A percentile compares a stretch with the other conserved stretches of the same genome.
phyloP scores from a whole-genome alignment of 2,797 vertebrate genomes.

The Lepus townsendii region DNA sequence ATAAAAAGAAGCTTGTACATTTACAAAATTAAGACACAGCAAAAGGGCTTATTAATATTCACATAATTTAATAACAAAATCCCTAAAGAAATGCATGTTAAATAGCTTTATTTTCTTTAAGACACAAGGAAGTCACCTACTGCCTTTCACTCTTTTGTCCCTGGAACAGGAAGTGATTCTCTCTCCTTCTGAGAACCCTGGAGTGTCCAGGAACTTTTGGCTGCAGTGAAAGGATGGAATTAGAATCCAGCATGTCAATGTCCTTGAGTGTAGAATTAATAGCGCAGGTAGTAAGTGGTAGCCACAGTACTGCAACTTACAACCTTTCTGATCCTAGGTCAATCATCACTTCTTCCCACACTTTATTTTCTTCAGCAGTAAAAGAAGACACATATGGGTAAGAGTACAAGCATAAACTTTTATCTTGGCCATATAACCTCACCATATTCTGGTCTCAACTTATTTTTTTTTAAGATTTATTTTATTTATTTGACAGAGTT shows the following conservation, averaged over 20 bases:
- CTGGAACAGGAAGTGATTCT: background rate
- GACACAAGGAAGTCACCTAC: background rate
- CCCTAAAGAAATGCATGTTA: background rate
- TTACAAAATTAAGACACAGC: slow-evolving; percentile 44
- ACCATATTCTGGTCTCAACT: background rate
- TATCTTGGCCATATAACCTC: background rate
- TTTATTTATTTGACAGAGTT: too few relatives aligned
- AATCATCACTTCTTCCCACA: background rate
- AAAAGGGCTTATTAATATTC: background rate
- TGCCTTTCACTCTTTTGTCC: background rate
- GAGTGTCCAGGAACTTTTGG: too few relatives aligned
- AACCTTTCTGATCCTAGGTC: background rate
- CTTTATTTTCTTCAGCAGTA: background rate
- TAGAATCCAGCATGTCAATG: background rate
- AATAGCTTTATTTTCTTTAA: background rate
- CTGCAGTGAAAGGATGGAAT: accelerated
- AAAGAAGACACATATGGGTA: background rate
- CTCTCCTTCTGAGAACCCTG: background rate
- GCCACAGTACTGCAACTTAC: background rate
- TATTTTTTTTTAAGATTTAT: background rate
- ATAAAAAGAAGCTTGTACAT: slow-evolving; percentile 56
- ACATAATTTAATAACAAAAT: slow-evolving; percentile 18
- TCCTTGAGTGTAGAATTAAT: background rate
- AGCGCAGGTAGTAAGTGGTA: background rate
- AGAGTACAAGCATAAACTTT: background rate